Percentiles rank a stretch among this genome's conserved stretches.
phyloP scores from a whole-genome alignment of 35 echinoderm and acorn worm species.

The Heliocidaris erythrogramma region DNA sequence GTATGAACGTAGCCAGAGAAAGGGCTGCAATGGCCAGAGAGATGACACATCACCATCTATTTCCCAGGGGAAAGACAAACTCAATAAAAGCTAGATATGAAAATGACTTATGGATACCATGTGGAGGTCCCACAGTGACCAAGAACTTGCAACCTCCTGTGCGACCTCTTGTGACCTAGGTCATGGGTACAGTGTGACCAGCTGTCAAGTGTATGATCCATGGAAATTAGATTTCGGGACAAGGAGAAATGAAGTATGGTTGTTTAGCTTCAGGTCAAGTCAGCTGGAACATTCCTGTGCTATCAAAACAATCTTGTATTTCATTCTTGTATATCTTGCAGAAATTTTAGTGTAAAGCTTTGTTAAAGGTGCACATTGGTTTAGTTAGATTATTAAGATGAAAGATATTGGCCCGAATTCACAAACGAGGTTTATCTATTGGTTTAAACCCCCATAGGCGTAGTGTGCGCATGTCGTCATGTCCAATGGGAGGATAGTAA shows the following conservation, averaged over 20 bases:
- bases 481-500: no score
- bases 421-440: no score
- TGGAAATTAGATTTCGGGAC: neutral
- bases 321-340: neutral
- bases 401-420: no score
- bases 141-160: neutral
- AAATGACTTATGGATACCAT: neutral
- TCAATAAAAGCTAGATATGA: neutral
- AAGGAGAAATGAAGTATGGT: neutral
- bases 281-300: neutral
- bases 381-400: no score
- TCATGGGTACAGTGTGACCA: neutral
- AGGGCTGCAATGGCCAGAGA: neutral
- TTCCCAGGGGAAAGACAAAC: neutral
- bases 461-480: no score
- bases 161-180: conserved; percentile 5
- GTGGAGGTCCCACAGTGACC: neutral
- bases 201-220: neutral
- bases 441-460: no score
- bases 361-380: no score
- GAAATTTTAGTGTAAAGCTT: no score
- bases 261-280: neutral
- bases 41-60: neutral
- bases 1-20: no score
- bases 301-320: neutral